Evolutionary conservation across 2,113 vertebrate species (phyloP), one percentile per base, ranked within the genome.

Genomic region (Lampris megalopsis): DNA sequence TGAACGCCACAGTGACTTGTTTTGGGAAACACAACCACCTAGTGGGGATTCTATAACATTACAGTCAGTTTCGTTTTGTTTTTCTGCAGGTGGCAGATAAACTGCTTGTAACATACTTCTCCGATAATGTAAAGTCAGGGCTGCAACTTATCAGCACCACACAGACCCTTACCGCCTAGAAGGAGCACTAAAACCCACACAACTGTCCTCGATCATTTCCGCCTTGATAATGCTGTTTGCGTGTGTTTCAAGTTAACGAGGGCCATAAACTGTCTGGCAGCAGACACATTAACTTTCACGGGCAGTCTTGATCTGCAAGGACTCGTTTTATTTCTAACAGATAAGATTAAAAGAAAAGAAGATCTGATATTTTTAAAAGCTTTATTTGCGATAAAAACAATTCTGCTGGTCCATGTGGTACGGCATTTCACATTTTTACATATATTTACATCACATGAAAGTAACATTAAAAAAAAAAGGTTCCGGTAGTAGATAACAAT

Each of bases 301-400:
- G 24, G 24, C 24, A 24, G 24, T 24, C 24, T 24, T 24, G 24
- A 24, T 24, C 24, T 24, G 24, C 24, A 24, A 24, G 24, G n/a
- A 47, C 6, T 43, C 10, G 24, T 24, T 6, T 47, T 6, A 5
- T 3, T 9, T 0, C n/a, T 4, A 60, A 24, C 24, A 9, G 13
- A 49, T 36, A 9, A 0, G 6, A 40, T 75, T 69, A 35, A 75
- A 8, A 76, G 45, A 68, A 73, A 2, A 9, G 5, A 4, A 35
- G 2, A 1, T 2, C 38, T 11, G 0, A 35, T 2, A 24, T 47
- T 57, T 81, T 81, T 65, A 37, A 79, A 76, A 68, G 3, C 43
- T 89, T 86, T 85, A 83, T 87, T 84, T 74, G 88, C 53, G 89
- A 60, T 73, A 80, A 81, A 24, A 38, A 82, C 63, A 74, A 37